Evolutionary conservation across 2,888 invertebrate species (phyloP).

Genomic region (Thereva unica): DNA sequence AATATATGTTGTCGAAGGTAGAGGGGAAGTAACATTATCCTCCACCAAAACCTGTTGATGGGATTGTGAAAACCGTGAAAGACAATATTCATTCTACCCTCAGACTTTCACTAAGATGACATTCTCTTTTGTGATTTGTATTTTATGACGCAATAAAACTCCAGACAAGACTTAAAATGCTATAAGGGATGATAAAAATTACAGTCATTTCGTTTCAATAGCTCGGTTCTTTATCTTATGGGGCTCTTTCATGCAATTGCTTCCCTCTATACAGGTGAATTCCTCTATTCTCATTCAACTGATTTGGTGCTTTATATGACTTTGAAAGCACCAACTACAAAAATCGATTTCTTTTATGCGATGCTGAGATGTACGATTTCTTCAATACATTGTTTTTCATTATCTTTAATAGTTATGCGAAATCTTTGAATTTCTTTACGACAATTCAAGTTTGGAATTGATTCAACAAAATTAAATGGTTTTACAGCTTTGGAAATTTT

Average conservation of each 20-base stretch:
- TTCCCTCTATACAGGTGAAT: neutral
- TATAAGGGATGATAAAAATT: constrained; percentile 12
- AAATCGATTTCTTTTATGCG: too few relatives aligned
- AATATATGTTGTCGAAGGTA: too few relatives aligned
- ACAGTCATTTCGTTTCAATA: constrained; percentile 7
- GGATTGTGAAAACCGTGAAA: neutral
- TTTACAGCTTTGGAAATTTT: too few relatives aligned
- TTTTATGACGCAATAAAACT: constrained; percentile 13
- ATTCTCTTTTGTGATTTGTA: constrained; percentile 8
- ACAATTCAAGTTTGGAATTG: too few relatives aligned
- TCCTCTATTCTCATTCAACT: neutral
- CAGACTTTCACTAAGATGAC: neutral
- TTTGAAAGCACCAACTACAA: too few relatives aligned
- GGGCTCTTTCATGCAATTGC: constrained; percentile 3
- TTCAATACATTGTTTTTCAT: too few relatives aligned
- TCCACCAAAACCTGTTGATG: constrained; percentile 18
- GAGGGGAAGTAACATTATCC: too few relatives aligned
- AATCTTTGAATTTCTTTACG: too few relatives aligned
- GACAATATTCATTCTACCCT: constrained; percentile 9
- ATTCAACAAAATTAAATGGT: too few relatives aligned
- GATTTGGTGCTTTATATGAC: neutral
- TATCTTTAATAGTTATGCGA: too few relatives aligned
- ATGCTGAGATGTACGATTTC: too few relatives aligned
- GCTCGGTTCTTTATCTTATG: constrained; percentile 1
- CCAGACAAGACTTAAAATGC: constrained; percentile 9